Conservation (phyloP, 1,140 invertebrate genomes). For the Acyrthosiphon pisum region DNA sequence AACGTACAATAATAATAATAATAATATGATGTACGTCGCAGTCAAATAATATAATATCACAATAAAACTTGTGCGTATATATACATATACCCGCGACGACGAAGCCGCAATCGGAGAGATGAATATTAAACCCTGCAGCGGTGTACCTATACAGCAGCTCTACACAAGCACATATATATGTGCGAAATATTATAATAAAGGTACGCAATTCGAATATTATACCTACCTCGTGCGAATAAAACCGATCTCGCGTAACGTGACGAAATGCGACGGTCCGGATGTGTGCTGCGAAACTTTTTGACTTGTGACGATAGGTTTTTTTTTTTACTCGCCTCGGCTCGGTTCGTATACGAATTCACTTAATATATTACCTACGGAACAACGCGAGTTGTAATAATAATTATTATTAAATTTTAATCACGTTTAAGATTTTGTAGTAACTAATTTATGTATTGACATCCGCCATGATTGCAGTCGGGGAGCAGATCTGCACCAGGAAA, state of each 20-base stretch:
- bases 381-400: background rate
- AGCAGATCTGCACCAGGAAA: background rate
- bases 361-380: background rate
- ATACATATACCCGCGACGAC: background rate
- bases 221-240: background rate
- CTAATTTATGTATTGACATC: background rate
- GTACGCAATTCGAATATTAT: background rate
- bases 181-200: background rate
- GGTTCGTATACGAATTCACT: background rate
- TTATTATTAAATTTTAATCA: background rate
- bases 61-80: background rate
- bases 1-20: no score
- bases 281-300: no score
- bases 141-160: background rate
- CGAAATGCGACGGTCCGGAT: background rate
- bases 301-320: background rate
- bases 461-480: background rate
- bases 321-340: background rate
- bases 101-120: background rate
- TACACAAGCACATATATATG: background rate
- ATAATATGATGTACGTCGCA: background rate
- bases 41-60: background rate
- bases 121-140: background rate
- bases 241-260: background rate
- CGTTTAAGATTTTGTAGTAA: background rate